Evolutionary conservation across 2,113 vertebrate species (phyloP), one percentile per base, ranked within the genome.

Genomic region (Peromyscus leucopus): DNA sequence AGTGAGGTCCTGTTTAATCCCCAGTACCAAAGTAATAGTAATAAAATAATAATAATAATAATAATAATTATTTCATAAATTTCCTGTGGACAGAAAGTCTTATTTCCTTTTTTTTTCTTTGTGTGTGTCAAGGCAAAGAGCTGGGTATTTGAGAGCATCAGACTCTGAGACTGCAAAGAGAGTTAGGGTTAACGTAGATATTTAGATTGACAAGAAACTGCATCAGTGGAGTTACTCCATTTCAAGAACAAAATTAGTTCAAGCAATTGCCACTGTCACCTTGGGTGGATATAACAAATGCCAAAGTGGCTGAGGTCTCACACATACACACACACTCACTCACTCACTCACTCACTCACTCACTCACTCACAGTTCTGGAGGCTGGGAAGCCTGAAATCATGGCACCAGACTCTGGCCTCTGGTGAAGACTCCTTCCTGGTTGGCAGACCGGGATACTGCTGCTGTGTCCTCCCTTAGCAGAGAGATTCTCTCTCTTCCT

Each of bases 181-280:
- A 3, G 9, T 57, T 17, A 11, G n/a, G 33, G 42, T 75, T 63
- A 65, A 8, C 24, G 22, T 55, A 31, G 83, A 21, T 46, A 69
- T 24, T 55, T 71, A n/a, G 3, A 48, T 55, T 88, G 65, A 88
- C 46, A 51, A 21, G 7, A 39, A 74, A 33, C 8, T 46, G 3
- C 48, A 28, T 91, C 51, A 10, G 4, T 85, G 21, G 71, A 85
- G 16, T 84, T 21, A 31, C 75, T 87, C 11, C 15, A 2, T 39
- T 46, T 71, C 21, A 82, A 83, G 71, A 96, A 57, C 36, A 85
- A 89, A 86, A 63, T 55, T 61, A 48, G n/a, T 65, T 93, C 57
- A 72, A 13, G 7, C 4, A 2, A 16, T 51, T 67, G 7, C 7
- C 65, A 48, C 7, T 16, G 57, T 46, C 22, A 28, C 6, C 42